Evolutionary conservation across 2,888 invertebrate genomes (phyloP), one percentile per base, ranked within the genome.

Genomic region (Athetis lepigone): DNA sequence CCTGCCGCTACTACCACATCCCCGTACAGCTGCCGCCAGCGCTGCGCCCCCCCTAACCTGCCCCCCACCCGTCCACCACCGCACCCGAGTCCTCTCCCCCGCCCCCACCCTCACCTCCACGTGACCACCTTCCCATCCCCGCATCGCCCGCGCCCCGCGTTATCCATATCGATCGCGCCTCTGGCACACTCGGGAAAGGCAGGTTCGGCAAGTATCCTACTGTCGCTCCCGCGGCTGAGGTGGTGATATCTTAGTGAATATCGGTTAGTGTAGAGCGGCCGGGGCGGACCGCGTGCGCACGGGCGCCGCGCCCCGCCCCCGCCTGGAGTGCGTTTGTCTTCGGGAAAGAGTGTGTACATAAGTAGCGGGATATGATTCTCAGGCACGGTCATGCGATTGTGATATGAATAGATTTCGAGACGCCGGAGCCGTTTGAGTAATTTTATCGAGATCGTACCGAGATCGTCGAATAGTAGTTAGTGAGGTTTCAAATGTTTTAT

Each of bases 1-100:
- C 97, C 95, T 98, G 98, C 97, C 98, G 98, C 97, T 98, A 98
- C 96, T 98, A 98, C 97, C 98, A 98, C 96, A 98, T 98, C 96
- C 98, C 98, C 89, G 97, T 98, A 93, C 97, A 97, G 90, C 95
- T 98, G 96, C 98, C 98, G 89, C 98, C 98, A 89, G 98, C 98
- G 88, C 91, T 93, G 80, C 91, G 92, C 75, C 95, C 95, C 77
- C 95, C 95, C 73, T 95, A 94, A 92, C 91, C 89, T 84, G 80
- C 76, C 84, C 82, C 81, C 76, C 78, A 75, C 83, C 79, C 73
- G 74, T 79, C 83, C 81, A 75, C 75, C 76, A 62, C 80, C 73
- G 75, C 75, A 75, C 69, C 85, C 71, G 68, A 45, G 59, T 65
- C 65, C 63, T n/a, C n/a, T n/a, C n/a, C n/a, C n/a, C n/a, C n/a